These are phyloP conservation scores for Xanthorhoe spadicearia DNA, from an alignment of 2,888 invertebrate species.

Conservation along the genomic window DNA sequence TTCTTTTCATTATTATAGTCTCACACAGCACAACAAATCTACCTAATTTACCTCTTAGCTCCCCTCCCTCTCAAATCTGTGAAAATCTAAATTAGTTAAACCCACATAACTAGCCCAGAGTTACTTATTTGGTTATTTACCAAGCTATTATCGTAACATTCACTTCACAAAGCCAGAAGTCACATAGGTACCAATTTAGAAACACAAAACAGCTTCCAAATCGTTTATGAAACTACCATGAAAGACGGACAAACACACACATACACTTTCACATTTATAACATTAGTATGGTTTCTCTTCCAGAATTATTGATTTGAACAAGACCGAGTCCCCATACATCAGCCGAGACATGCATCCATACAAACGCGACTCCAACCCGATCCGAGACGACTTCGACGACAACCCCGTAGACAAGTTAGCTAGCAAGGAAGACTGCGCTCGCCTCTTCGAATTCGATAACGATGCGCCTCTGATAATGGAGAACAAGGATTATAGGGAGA, in stretches of 20 bases:
- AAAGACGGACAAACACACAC: no score
- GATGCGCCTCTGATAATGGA: slow-evolving; percentile 81
- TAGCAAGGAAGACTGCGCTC: slow-evolving; percentile 77
- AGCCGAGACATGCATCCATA: slow-evolving; percentile 72
- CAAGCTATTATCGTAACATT: no score
- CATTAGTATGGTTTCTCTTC: slow-evolving; percentile 13
- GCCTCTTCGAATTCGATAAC: slow-evolving; percentile 85
- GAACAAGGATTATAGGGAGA: slow-evolving; percentile 78
- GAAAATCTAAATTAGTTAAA: no score
- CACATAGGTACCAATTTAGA: background rate
- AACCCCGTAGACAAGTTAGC: slow-evolving; percentile 77
- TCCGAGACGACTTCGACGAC: slow-evolving; percentile 64
- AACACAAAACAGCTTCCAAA: background rate
- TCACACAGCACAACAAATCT: no score
- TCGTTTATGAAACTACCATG: background rate
- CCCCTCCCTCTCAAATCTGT: no score
- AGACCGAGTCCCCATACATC: slow-evolving; percentile 74
- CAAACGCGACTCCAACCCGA: slow-evolving; percentile 66
- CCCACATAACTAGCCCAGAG: no score
- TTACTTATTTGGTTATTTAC: no score
- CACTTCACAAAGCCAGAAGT: no score
- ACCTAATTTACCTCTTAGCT: no score
- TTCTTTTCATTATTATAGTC: no score
- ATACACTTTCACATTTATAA: no score
- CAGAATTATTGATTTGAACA: slow-evolving; percentile 83